Base-by-base conservation (phyloP, 2,797 vertebrate species). In the Tadarida brasiliensis region DNA sequence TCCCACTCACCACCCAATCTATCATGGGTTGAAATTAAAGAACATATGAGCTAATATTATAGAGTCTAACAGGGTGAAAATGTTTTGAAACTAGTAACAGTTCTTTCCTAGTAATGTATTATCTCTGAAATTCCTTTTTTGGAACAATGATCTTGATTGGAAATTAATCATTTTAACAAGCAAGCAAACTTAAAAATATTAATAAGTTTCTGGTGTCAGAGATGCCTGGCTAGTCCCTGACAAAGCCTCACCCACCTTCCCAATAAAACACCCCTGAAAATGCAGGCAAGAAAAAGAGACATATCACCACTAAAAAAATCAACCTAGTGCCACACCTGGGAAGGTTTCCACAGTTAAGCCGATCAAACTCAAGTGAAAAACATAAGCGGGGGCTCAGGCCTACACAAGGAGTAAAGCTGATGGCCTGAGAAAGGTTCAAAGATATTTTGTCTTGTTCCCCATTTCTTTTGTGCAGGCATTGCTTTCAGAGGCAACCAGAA, bases 21-120 rank as follows among this genome's bases (percentile, higher is more conserved):
- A 74, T 51, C 9, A 54, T 63, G 5, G 81, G 28, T 87, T 44
- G 91, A 95, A 97, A 97, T 87, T 91, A 97, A 97, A 47, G 47
- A 51, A 30, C 20, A 59, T 11, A 17, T 83, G 56, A 96, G 16
- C 39, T 74, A 87, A 95, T 94, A 30, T 85, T 86, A 89, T 26
- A 22, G 24, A 59, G 59, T 49, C 61, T 97, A 83, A 94, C 14
- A 78, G 33, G 19, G 12, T 89, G 73, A 97, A 94, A 88, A 24
- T 87, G 24, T 73, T 96, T 95, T 95, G 71, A 71, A 95, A 93
- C 96, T 91, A 92, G 57, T 33, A 95, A 67, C 3, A 73, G 51
- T 85, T 22, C 54, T 49, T 97, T 95, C 54, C 12, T 88, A 92
- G 82, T 33, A 61, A 33, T 67, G 2, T 61, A 83, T 87, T 82